Evolutionary conservation across 2,888 invertebrate genomes (phyloP).

Genomic region (Chironomus riparius): DNA sequence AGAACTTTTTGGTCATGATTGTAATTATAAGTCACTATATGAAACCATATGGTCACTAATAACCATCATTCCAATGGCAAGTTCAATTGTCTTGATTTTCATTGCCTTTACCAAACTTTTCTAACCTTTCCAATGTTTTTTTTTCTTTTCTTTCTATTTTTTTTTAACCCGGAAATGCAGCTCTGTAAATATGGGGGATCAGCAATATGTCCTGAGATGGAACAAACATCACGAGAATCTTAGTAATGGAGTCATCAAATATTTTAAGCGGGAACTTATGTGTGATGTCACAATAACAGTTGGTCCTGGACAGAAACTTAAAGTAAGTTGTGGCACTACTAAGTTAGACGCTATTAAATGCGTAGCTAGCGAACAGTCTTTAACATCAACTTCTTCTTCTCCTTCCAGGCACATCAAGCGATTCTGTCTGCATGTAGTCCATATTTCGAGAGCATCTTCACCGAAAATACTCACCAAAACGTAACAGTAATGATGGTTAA

Average conservation of each 20-base stretch:
- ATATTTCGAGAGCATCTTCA: constrained; percentile 85
- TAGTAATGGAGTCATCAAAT: constrained; percentile 80
- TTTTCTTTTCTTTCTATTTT: neutral
- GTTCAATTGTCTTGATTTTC: too few relatives aligned
- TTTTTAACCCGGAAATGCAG: neutral
- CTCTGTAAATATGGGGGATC: constrained; percentile 54
- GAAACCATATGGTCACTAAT: too few relatives aligned
- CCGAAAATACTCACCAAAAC: constrained; percentile 72
- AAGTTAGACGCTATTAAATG: too few relatives aligned
- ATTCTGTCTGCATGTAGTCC: constrained; percentile 90
- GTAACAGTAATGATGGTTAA: constrained; percentile 73
- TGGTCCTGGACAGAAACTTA: constrained; percentile 42
- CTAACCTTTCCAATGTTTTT: neutral
- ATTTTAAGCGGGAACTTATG: constrained; percentile 78
- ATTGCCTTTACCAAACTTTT: neutral
- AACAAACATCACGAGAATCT: constrained; percentile 88
- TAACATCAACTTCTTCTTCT: neutral
- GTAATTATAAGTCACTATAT: too few relatives aligned
- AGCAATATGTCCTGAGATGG: constrained; percentile 88
- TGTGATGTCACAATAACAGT: constrained; percentile 90
- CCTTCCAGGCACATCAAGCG: constrained; percentile 78
- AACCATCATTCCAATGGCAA: too few relatives aligned
- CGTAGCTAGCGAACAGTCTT: too few relatives aligned
- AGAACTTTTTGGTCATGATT: too few relatives aligned
- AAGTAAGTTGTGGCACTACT: constrained; percentile 53